phyloP scores from a whole-genome alignment of 2,797 vertebrate species.

The Thaleichthys pacificus region DNA sequence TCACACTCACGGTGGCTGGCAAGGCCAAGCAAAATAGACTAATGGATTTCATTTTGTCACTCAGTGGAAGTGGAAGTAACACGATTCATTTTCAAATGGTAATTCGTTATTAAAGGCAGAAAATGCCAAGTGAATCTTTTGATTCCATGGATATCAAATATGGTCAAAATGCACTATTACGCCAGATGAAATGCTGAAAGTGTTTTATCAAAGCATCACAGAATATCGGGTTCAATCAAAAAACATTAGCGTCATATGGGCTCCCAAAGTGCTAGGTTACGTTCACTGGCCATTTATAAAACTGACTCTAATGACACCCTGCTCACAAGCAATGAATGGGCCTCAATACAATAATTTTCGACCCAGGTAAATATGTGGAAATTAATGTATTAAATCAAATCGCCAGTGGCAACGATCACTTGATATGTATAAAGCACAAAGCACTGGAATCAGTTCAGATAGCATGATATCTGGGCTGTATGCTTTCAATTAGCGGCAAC shows the following conservation, averaged over 20 bases:
- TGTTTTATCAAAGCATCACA: conserved; percentile 18
- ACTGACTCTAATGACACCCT: not conserved
- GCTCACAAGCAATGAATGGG: not conserved
- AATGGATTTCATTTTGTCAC: conserved; percentile 38
- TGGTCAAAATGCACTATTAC: conserved; percentile 29
- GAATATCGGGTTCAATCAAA: conserved; percentile 19
- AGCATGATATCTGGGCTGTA: not conserved
- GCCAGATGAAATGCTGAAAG: conserved; percentile 5
- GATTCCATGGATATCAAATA: conserved; percentile 26
- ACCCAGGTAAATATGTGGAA: not conserved
- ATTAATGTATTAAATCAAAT: not conserved
- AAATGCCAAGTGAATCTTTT: conserved; percentile 30
- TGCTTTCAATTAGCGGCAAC: not conserved
- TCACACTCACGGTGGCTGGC: conserved; percentile 6
- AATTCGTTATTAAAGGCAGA: conserved; percentile 35
- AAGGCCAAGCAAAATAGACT: conserved; percentile 18
- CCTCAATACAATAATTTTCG: conserved; percentile 1
- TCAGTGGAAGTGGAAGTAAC: conserved; percentile 29
- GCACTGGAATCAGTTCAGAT: not conserved
- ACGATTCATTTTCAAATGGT: conserved; percentile 35
- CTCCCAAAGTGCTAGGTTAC: not conserved
- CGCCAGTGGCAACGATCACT: not conserved
- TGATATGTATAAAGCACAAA: conserved; percentile 43
- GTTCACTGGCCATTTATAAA: conserved; percentile 16
- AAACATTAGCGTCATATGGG: conserved; percentile 9